Base-by-base conservation (phyloP, 2,113 vertebrate genomes). In the Phylloscopus trochilus region DNA sequence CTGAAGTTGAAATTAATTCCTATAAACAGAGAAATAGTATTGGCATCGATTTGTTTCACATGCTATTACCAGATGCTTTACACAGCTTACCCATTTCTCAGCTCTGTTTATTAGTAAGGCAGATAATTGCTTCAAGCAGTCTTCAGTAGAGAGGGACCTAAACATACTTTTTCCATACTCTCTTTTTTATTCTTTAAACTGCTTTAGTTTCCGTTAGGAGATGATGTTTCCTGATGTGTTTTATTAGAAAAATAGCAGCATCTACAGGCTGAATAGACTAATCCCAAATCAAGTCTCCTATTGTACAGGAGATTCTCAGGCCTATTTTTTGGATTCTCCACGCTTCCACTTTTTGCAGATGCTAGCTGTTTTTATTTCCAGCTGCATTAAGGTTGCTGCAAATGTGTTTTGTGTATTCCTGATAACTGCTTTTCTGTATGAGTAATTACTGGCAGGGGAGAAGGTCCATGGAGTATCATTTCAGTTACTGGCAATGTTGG, bases 231-330 rank as follows among this genome's bases (percentile, higher is more conserved):
- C 55, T 90, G 70, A 73, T 92, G 80, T 62, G 56, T 74, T 78
- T 92, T 68, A 82, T 83, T 77, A 93, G 92, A 92, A 94, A 90
- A 96, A 83, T 62, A 93, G 81, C 94, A 95, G 80, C 90, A 90
- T 92, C 91, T 97, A 81, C 86, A 94, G 89, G 81, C 79, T 94
- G 90, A 91, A 60, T 60, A 70, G 62, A 21, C 82, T 86, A 83
- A 93, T 93, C 93, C 80, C 39, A 80, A 77, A 88, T 87, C 52
- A 66, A 69, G 67, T 44, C 30, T 81, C 78, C 22, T 60, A 22
- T 58, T 86, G 67, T 67, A 82, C 37, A 85, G 41, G n/a, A 62
- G 55, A 68, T 72, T 77, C 67, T 94, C 59, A 75, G 5, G n/a
- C 15, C 15, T 82, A 19, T 58, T 86, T 90, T 75, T 88, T 90